These are phyloP conservation scores for Alloplasta piceator DNA, from an alignment of 2,888 invertebrate genomes.

Conservation along the genomic window DNA sequence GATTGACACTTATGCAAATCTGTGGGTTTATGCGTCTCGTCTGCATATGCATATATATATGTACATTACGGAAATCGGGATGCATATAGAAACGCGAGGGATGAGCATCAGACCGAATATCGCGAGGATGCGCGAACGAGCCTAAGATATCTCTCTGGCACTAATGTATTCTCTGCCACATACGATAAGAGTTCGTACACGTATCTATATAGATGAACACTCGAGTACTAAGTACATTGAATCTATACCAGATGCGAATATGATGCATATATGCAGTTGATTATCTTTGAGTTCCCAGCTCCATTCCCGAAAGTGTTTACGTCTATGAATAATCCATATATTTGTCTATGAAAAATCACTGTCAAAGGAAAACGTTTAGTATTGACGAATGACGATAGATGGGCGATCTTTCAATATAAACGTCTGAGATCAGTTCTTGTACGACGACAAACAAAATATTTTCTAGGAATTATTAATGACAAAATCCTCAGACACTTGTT, in stretches of 20 bases:
- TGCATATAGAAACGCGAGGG: conserved; percentile 3
- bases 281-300: conserved; percentile 17
- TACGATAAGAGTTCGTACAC: conserved; percentile 13
- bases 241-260: conserved; percentile 30
- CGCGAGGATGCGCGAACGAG: conserved; percentile 28
- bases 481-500: too few relatives aligned
- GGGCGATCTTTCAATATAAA: too few relatives aligned
- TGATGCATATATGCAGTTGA: conserved; percentile 27
- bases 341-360: too few relatives aligned
- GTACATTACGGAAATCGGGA: neutral
- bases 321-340: too few relatives aligned
- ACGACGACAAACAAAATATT: too few relatives aligned
- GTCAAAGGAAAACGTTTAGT: too few relatives aligned
- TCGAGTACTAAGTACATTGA: neutral
- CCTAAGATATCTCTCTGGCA: conserved; percentile 46
- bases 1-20: conserved; percentile 64
- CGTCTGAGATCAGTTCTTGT: too few relatives aligned
- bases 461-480: too few relatives aligned
- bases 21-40: conserved; percentile 40
- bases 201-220: neutral
- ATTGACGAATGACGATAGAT: too few relatives aligned
- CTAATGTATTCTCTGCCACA: conserved; percentile 50
- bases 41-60: conserved; percentile 16
- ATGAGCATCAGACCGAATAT: conserved; percentile 53
- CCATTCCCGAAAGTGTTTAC: conserved; percentile 1